Percentiles rank a stretch among this genome's conserved stretches.
Evolutionary conservation across 2,113 vertebrate species (phyloP).

Genomic region (Elephas maximus): DNA sequence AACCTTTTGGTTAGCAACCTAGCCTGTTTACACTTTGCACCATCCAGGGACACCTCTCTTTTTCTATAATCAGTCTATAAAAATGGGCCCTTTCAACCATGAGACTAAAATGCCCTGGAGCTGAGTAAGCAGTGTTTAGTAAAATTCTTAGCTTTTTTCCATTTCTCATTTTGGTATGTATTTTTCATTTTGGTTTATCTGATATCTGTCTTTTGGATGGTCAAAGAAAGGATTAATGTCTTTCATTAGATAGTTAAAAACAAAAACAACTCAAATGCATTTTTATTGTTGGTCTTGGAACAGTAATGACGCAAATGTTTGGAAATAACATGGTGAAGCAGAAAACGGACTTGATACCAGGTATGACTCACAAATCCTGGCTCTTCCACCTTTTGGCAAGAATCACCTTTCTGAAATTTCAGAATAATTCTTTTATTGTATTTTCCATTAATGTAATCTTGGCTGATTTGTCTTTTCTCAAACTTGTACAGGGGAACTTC

Average conservation of each 20-base stretch:
- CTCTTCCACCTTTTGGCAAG: not conserved
- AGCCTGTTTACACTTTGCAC: too few species aligned
- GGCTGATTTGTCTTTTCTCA: not conserved
- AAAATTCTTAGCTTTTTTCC: not conserved
- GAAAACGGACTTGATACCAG: not conserved
- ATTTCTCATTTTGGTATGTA: not conserved
- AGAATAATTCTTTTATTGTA: not conserved
- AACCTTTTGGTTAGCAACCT: too few species aligned
- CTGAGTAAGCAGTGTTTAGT: not conserved
- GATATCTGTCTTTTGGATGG: not conserved
- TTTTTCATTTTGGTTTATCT: constrained; percentile 31
- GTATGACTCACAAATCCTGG: not conserved
- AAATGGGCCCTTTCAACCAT: not conserved
- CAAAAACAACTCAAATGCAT: constrained; percentile 9
- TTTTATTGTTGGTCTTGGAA: constrained; percentile 11
- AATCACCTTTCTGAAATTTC: not conserved
- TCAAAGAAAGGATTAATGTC: not conserved
- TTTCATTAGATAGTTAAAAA: not conserved
- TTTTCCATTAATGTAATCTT: constrained; percentile 27
- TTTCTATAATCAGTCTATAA: not conserved
- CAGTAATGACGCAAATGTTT: constrained; percentile 32
- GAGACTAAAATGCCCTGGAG: not conserved
- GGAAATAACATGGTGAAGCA: not conserved
- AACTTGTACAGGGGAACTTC: not conserved
- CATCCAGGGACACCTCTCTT: not conserved